Base-by-base conservation (phyloP, 2,797 vertebrate genomes). In the Trachurus trachurus region DNA sequence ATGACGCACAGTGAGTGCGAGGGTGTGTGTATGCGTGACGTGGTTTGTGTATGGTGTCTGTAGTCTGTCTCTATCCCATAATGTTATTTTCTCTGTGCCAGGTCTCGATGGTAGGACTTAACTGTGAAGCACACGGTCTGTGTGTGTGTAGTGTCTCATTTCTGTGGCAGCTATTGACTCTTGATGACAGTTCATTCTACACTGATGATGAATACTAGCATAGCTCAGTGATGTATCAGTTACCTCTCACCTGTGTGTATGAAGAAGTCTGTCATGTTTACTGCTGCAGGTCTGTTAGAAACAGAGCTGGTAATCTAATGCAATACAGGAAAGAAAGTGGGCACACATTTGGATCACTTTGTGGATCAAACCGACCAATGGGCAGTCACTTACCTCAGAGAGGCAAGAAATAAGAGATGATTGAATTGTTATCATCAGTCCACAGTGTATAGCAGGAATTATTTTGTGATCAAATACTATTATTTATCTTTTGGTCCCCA, bases 1-100 rank as follows among this genome's bases (percentile, higher is more conserved):
- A 78, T 84, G 72, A 83, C 63, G 42, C 71, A 53, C 77, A n/a
- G 42, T 76, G 75, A 44, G 39, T 82, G 65, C 64, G 54, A 71
- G 66, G 69, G 47, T 66, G 44, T 70, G 64, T 71, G 69, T 71
- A 56, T 66, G 49, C 66, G 49, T 67, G 72, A 47, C 21, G 13
- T 61, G 1, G 40, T 60, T 7, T 62, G 40, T 57, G 67, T 67
- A 39, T 40, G 16, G 6, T 29, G 59, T 70, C 5, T 65, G 13
- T 74, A 22, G 1, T 49, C 17, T 49, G 29, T 52, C 56, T 80
- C 40, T 66, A 13, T 47, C 70, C 29, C 39, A 42, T 22, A 76
- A 61, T 42, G 58, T 81, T 74, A 66, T 47, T 70, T 61, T 73
- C 59, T 80, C 12, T 39, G 49, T 73, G 63, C 67, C 60, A 57